Evolutionary conservation across 2,888 invertebrate genomes (phyloP), one percentile per base, ranked within the genome.

Genomic region (Diarsia mendica): DNA sequence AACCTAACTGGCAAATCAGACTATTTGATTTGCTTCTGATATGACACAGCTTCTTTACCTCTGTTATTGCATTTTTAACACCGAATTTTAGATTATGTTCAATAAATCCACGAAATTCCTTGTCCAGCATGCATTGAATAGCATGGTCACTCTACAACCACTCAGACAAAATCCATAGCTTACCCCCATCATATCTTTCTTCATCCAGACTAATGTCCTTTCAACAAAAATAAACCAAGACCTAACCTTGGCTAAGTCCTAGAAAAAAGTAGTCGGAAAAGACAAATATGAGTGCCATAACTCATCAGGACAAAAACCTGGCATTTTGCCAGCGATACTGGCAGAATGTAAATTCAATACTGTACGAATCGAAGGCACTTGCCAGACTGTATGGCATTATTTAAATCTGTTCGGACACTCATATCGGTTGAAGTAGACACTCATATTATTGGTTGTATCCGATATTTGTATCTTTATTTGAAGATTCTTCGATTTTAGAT

Each of bases 281-380:
- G 83, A 83, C 83, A 86, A 81, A 91, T 91, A 90, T 88, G 89
- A 88, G 86, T 79, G 84, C 89, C 75, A 91, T 93, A 90, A 93
- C 86, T 92, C 92, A 92, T 92, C 89, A 87, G 80, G 58, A 20
- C 55, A 70, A 61, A 73, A 63, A 44, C 51, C 84, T 85, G 89
- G 89, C 85, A 80, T 5, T 18, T 49, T 51, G 92, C 92, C 92
- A 92, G 86, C 82, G 51, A 85, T 85, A 85, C 82, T 85, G 83
- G 87, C 83, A 80, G 88, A 91, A 92, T 91, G 91, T 91, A 92
- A 92, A 92, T 92, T 88, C 91, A 88, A 92, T 92, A 91, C 89
- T 85, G 86, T 79, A 87, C 79, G 88, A 87, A 88, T 89, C 79
- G 87, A 86, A 90, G 82, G 87, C 83, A 89, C 87, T 88, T 79